These are phyloP conservation scores for Amphipoea lucens DNA, from an alignment of 2,888 invertebrate genomes.

Conservation along the genomic window DNA sequence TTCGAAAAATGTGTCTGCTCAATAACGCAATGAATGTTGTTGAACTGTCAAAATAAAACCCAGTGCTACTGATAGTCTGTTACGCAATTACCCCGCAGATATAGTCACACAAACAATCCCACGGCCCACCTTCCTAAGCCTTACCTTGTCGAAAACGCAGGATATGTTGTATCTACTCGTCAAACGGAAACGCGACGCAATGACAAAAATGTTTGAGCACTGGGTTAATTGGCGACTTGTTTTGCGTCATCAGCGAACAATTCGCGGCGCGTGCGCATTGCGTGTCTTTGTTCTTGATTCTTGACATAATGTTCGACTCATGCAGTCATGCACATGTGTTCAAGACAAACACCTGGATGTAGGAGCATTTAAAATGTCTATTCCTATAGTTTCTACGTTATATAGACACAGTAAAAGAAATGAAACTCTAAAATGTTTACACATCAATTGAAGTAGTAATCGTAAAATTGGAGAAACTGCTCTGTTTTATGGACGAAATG, in stretches of 20 bases:
- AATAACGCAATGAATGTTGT: too few species aligned
- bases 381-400: neutral
- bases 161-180: conserved; percentile 15
- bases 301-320: conserved; percentile 52
- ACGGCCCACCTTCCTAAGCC: neutral
- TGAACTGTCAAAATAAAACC: too few species aligned
- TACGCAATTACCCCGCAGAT: neutral
- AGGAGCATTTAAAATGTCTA: conserved; percentile 5
- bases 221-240: conserved; percentile 52
- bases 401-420: conserved; percentile 26
- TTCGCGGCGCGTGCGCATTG: conserved; percentile 51
- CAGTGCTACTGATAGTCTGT: too few species aligned
- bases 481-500: conserved; percentile 26
- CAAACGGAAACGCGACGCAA: conserved; percentile 32
- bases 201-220: conserved; percentile 52
- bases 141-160: conserved; percentile 16
- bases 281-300: conserved; percentile 63
- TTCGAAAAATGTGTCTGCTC: too few species aligned
- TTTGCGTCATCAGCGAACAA: conserved; percentile 63
- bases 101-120: conserved; percentile 1
- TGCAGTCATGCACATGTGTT: conserved; percentile 41
- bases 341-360: conserved; percentile 41
- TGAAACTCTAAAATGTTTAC: conserved; percentile 17
- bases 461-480: conserved; percentile 35
- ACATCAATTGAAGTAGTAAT: conserved; percentile 49